Evolutionary conservation across 2,113 vertebrate genomes (phyloP), one percentile per base, ranked within the genome.

Genomic region (Crypturellus undulatus): DNA sequence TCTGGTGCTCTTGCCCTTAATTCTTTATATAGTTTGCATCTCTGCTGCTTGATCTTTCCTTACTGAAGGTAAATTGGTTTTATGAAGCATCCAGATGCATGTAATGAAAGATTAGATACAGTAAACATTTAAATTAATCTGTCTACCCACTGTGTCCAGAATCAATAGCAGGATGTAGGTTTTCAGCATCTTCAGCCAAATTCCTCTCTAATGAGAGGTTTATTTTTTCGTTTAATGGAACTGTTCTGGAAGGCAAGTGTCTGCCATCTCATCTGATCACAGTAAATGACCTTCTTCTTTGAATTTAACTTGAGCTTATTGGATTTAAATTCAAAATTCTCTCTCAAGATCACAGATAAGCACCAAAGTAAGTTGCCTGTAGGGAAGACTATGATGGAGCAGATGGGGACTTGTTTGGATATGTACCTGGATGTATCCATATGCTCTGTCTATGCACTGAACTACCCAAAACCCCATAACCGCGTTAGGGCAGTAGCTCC

Each of bases 71-170:
- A 96, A 94, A 95, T 76, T 91, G 40, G 38, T 94, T 56, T 95
- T 93, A 89, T 72, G 73, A 81, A 82, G 79, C 70, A 83, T 85
- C 19, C 34, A 92, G 69, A 88, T 81, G 62, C 70, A 82, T 13
- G 16, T 59, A 82, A 92, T 42, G 77, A 94, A 96, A 92, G 28
- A 95, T 91, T 92, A 94, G 54, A 80, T 80, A 70, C 42, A 72
- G 59, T 68, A 95, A 97, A 87, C 52, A 85, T 75, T 96, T 92
- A 71, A 92, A 96, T 92, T 89, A 92, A 81, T 89, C 79, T 72
- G 4, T 80, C 63, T 84, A 58, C 51, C 25, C 70, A 86, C 25
- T 84, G 22, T 80, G 64, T 62, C 87, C 70, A 72, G 71, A 69
- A 92, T 93, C 87, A 87, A 71, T 95, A 84, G 14, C 21, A 75